Conservation (phyloP, 2,888 invertebrate genomes). For the Neoaliturus tenellus region DNA sequence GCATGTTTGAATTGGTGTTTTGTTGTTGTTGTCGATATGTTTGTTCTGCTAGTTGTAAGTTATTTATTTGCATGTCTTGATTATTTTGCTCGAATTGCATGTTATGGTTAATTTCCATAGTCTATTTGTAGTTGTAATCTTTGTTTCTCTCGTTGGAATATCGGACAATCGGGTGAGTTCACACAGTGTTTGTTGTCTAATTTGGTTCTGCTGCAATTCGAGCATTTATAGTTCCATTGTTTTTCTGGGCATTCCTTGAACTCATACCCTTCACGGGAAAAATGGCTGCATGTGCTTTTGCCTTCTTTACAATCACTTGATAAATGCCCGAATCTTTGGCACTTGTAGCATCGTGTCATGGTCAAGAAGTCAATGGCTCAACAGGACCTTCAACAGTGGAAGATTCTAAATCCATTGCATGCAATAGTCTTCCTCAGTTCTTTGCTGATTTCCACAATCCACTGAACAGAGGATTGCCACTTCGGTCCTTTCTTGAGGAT, state of each 20-base stretch:
- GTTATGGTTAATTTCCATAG: neutral
- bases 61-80: no score
- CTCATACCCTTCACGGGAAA: slow-evolving; percentile 38
- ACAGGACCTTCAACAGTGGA: slow-evolving; percentile 58
- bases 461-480: neutral
- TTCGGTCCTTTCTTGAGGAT: neutral
- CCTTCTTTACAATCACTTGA: slow-evolving; percentile 51
- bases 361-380: slow-evolving; percentile 57
- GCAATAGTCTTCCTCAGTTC: neutral
- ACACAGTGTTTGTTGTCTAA: neutral
- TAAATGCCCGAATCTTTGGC: slow-evolving; percentile 61
- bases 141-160: neutral
- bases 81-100: no score
- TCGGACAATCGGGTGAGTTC: neutral
- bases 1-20: no score
- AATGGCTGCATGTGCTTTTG: slow-evolving; percentile 55
- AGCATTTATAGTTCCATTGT: neutral
- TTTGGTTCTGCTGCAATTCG: slow-evolving; percentile 19
- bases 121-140: neutral
- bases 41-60: no score
- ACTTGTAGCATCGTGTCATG: slow-evolving; percentile 62
- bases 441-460: neutral
- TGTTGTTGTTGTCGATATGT: no score
- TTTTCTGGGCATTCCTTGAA: slow-evolving; percentile 20
- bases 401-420: slow-evolving; percentile 48